Evolutionary conservation across 2,113 vertebrate species (phyloP), one percentile per base, ranked within the genome.

Genomic region (Etheostoma cragini): DNA sequence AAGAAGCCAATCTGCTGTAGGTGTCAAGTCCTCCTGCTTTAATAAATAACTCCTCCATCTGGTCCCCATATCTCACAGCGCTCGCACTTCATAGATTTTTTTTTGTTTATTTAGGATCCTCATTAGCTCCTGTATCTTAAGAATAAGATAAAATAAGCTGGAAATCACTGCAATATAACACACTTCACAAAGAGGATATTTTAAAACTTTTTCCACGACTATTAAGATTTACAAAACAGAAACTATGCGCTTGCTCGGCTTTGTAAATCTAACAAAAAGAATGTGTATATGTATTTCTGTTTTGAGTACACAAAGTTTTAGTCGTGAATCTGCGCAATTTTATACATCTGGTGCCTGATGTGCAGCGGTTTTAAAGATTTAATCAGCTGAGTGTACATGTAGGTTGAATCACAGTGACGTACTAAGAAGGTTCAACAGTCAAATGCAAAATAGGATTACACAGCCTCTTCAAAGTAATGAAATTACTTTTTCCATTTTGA

Each of bases 1-100:
- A 94, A 94, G 91, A 87, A 88, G 86, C 75, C 88, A 92, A 91
- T 94, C 88, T 93, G 83, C 89, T 86, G 88, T 72, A 76, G 76
- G 83, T 92, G 90, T 93, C 93, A 91, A 83, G 83, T 57, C 72
- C 38, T 69, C 73, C 72, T 14, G 42, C 72, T 87, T 93, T 84
- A 92, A 92, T 92, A 92, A 92, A 92, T 92, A 91, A 89, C 82
- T 78, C 56, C 71, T 87, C 71, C 83, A 84, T 80, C 78, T 54
- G 56, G 78, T 63, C 72, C 87, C 82, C 75, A 78, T 35, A 78
- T 91, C 69, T 80, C 76, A 68, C 1, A 33, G 45, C 60, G 63
- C 53, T 52, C n/a, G 42, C 57, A 66, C 74, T 80, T 77, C 45
- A 80, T 62, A 70, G 56, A 76, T 76, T 42, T 42, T 42, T 42